These are phyloP conservation scores for Aleadryas rufinucha DNA, from an alignment of 2,113 vertebrate genomes.

Conservation along the genomic window DNA sequence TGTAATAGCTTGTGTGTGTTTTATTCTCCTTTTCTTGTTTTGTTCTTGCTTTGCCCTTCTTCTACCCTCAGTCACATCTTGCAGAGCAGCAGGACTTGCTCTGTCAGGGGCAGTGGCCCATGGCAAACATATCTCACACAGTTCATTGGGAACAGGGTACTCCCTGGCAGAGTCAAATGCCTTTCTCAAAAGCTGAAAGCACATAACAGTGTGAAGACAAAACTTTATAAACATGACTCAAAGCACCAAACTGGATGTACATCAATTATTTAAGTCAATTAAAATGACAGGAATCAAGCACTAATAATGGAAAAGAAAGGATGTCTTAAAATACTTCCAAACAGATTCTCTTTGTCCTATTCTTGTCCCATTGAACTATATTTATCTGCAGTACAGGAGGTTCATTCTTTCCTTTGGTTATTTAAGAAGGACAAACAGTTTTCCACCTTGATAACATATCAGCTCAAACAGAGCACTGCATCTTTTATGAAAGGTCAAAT, in stretches of 20 bases:
- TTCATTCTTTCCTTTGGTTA: slow-evolving; percentile 4
- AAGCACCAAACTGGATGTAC: background rate
- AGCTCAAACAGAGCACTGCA: background rate
- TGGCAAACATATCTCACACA: background rate
- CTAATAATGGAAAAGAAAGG: background rate
- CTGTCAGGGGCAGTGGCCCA: background rate
- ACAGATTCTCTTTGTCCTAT: slow-evolving; percentile 10
- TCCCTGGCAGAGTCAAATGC: background rate
- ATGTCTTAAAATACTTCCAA: slow-evolving; percentile 34
- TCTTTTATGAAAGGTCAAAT: slow-evolving; percentile 6
- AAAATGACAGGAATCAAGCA: slow-evolving; percentile 5
- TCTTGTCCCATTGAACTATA: slow-evolving; percentile 37
- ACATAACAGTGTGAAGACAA: background rate
- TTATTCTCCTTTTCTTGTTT: background rate
- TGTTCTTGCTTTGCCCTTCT: background rate
- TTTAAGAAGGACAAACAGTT: slow-evolving; percentile 54
- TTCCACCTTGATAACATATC: slow-evolving; percentile 3
- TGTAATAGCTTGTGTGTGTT: background rate
- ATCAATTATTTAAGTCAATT: slow-evolving; percentile 45
- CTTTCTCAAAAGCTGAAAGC: background rate
- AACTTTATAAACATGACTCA: background rate
- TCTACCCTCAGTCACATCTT: background rate
- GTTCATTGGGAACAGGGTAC: background rate
- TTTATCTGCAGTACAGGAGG: slow-evolving; percentile 28
- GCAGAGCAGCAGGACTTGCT: background rate